Base-by-base conservation (phyloP, 2,797 vertebrate genomes). In the Numenius phaeopus region DNA sequence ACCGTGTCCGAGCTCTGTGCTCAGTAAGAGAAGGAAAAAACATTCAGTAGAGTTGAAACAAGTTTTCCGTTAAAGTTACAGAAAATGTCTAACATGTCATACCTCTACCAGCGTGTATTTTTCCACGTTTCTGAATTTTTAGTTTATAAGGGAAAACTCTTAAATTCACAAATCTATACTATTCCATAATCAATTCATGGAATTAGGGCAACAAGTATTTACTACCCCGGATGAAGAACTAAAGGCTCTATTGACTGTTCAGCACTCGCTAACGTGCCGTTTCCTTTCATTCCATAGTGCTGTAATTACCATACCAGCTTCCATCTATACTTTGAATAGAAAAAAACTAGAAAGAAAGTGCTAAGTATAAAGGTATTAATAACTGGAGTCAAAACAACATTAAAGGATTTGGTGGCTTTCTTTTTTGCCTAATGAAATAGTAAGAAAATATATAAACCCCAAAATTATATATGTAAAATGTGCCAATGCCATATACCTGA, bases 1-100 rank as follows among this genome's bases (percentile, higher is more conserved):
- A 24, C 18, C 0, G 0, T 1, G 16, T 42, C 62, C 30, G 9
- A n/a, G 27, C 46, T 37, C 19, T 1, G 1, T 3, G 2, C 27
- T 20, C 22, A 59, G 46, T 15, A 26, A 72, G 30, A 61, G 55
- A 39, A 55, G 40, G 37, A 15, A 12, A 76, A 66, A 78, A 32
- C 9, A 44, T 14, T 2, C 44, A 62, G 20, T 10, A 8, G 30
- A 75, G 14, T 5, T 49, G 16, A 75, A 49, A 24, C 1, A 3
- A 57, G 10, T 14, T 46, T 62, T 27, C 46, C 49, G 52, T 46
- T 15, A 19, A 32, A 64, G 40, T 27, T 32, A 39, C 34, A 57
- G 47, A 71, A 54, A 64, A 9, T 21, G 12, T 7, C 2, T 1
- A 27, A 14, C 21, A 42, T 0, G 0, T 11, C 69, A 11, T 2